phyloP scores from a whole-genome alignment of 2,797 vertebrate species.

The Fistularia tabacaria region DNA sequence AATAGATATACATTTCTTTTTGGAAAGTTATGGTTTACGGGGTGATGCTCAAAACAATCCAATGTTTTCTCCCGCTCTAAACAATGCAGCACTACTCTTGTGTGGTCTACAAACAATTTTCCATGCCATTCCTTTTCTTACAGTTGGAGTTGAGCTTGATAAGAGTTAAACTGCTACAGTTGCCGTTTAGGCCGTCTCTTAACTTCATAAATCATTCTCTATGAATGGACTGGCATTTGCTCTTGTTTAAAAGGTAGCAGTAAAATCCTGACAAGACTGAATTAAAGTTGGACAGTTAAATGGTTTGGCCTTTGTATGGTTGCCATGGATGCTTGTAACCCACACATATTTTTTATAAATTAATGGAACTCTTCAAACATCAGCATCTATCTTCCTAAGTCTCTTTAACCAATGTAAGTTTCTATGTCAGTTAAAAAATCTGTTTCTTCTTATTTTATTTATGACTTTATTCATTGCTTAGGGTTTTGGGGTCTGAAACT shows the following conservation, averaged over 20 bases:
- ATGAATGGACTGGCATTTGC: conserved; percentile 26
- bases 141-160: conserved; percentile 18
- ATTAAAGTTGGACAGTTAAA: conserved; percentile 1
- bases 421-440: conserved; percentile 17
- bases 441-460: neutral
- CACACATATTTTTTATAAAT: neutral
- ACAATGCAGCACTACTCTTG: conserved; percentile 7
- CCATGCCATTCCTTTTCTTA: conserved; percentile 12
- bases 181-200: conserved; percentile 14
- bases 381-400: neutral
- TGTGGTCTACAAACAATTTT: no score
- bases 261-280: conserved; percentile 10
- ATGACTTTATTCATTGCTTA: conserved; percentile 4
- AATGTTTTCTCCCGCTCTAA: conserved; percentile 9
- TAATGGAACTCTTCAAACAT: neutral
- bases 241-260: conserved; percentile 29
- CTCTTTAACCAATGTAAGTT: conserved; percentile 1
- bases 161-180: conserved; percentile 24
- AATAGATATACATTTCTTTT: conserved; percentile 43
- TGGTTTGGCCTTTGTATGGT: neutral
- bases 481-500: neutral
- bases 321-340: conserved; percentile 9
- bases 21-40: conserved; percentile 16
- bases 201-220: conserved; percentile 14
- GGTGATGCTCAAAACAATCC: conserved; percentile 16